These are phyloP conservation scores for Drosophila mercatorum DNA, from an alignment of 2,888 invertebrate species.

Conservation along the genomic window DNA sequence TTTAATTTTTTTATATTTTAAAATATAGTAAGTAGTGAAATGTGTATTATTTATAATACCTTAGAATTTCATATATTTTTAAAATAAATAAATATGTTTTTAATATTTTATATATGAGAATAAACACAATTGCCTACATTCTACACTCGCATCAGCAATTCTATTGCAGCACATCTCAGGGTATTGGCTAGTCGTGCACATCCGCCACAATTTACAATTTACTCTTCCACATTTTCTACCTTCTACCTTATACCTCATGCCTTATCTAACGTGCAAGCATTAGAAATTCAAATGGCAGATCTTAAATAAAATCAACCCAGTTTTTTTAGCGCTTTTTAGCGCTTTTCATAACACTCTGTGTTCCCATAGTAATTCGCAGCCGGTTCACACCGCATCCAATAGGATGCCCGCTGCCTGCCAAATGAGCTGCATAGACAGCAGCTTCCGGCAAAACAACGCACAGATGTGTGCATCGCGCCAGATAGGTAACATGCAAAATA, in stretches of 20 bases:
- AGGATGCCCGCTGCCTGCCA: conserved; percentile 2
- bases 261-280: neutral
- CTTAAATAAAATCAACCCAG: neutral
- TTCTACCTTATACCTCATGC: neutral
- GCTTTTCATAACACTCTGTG: neutral
- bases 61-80: no score
- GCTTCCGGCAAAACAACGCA: conserved; percentile 31
- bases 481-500: conserved; percentile 37
- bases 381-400: conserved; percentile 12
- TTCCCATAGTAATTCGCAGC: conserved; percentile 16
- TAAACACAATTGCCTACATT: no score
- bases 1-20: no score
- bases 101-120: no score
- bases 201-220: neutral
- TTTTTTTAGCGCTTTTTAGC: neutral
- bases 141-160: no score
- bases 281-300: conserved; percentile 5
- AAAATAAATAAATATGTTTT: no score
- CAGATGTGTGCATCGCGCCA: conserved; percentile 42
- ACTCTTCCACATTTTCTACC: neutral
- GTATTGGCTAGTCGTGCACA: neutral
- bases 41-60: neutral
- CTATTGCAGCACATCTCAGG: neutral
- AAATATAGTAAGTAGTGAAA: no score
- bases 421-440: conserved; percentile 37